phyloP scores from a whole-genome alignment of 2,113 vertebrate species.

The Chloroceryle aenea region DNA sequence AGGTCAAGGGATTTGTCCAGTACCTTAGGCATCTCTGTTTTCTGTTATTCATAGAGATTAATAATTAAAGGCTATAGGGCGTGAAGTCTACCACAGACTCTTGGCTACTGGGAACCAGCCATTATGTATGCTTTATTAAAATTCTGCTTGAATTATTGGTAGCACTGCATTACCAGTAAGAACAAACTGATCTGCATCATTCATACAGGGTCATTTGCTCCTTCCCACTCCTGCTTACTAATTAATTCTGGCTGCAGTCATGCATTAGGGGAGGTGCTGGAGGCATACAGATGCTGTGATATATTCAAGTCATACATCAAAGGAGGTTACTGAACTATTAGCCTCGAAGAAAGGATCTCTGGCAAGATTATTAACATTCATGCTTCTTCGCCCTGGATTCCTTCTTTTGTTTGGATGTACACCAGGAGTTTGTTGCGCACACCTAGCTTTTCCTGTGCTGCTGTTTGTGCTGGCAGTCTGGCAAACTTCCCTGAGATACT shows the following conservation, averaged over 20 bases:
- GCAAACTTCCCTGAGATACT: background rate
- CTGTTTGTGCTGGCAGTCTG: slow-evolving; percentile 41
- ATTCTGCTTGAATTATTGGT: slow-evolving; percentile 70
- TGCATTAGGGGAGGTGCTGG: slow-evolving; percentile 70
- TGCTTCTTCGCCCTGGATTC: slow-evolving; percentile 29
- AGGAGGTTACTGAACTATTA: slow-evolving; percentile 75
- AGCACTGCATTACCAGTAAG: slow-evolving; percentile 1
- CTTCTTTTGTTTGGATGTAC: slow-evolving; percentile 52
- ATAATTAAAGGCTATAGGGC: slow-evolving; percentile 56
- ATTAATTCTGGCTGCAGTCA: slow-evolving; percentile 68
- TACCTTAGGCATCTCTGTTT: slow-evolving; percentile 21
- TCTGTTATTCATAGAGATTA: slow-evolving; percentile 49
- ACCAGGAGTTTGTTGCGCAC: slow-evolving; percentile 35
- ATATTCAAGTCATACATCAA: slow-evolving; percentile 76
- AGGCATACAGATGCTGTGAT: slow-evolving; percentile 68
- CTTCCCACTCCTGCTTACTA: slow-evolving; percentile 45
- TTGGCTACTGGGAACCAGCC: slow-evolving; percentile 35
- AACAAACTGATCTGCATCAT: slow-evolving; percentile 60
- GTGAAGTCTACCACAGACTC: slow-evolving; percentile 33
- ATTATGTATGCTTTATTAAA: slow-evolving; percentile 61
- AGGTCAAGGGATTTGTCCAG: slow-evolving; percentile 49
- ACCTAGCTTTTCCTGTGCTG: slow-evolving; percentile 23
- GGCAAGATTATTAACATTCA: slow-evolving; percentile 69
- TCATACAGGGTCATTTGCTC: slow-evolving; percentile 63
- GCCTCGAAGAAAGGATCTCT: slow-evolving; percentile 69